Evolutionary conservation across 2,113 vertebrate genomes (phyloP).

Genomic region (Cyanoderma ruficeps): DNA sequence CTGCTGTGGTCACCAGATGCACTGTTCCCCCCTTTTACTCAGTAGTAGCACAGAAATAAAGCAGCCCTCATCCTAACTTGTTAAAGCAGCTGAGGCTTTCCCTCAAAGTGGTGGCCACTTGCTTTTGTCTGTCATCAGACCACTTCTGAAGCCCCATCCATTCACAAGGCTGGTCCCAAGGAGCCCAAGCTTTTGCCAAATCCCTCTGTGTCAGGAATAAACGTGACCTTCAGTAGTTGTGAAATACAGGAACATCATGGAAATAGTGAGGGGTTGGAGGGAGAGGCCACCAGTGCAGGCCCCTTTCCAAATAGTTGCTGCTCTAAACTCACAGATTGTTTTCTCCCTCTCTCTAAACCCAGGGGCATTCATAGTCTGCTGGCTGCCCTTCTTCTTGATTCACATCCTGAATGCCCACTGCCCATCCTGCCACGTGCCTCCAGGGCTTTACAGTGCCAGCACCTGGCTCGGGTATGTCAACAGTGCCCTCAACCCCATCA

Average conservation of each 20-base stretch:
- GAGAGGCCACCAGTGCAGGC: background rate
- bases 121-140: background rate
- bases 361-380: conserved; percentile 94
- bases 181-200: background rate
- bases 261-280: background rate
- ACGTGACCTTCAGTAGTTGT: fast-evolving
- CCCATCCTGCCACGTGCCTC: conserved; percentile 82
- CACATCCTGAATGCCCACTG: conserved; percentile 93
- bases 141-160: background rate
- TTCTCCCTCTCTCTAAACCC: conserved; percentile 40
- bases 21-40: background rate
- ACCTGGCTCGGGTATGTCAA: conserved; percentile 94
- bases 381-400: conserved; percentile 94
- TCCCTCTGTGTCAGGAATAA: background rate
- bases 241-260: background rate
- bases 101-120: background rate
- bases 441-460: conserved; percentile 87
- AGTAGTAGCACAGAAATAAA: background rate
- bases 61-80: background rate
- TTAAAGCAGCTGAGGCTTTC: background rate
- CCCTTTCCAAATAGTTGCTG: background rate
- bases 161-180: background rate
- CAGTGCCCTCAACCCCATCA: conserved; percentile 92
- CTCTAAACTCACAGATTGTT: background rate
- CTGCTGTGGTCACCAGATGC: background rate